Evolutionary conservation across 2,797 vertebrate genomes (phyloP), one percentile per base, ranked within the genome.

Genomic region (Macropus fuliginosus): DNA sequence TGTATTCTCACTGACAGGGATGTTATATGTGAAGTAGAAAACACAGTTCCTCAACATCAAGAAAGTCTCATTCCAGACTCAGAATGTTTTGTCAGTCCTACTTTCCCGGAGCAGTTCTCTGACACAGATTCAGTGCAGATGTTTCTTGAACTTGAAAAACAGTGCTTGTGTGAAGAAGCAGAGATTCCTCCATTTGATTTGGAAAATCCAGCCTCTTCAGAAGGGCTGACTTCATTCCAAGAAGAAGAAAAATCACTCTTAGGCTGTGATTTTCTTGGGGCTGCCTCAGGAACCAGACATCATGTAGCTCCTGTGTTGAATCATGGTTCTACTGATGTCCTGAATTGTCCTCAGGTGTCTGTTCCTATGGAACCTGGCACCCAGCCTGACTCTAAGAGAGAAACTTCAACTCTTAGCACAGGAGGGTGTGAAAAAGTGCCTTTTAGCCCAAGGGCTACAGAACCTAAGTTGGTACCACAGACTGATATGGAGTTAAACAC

Each of bases 101-200:
- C 16, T 0, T 96, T 90, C 91, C 96, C 97, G 0, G 99, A 99
- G 55, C 97, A 98, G 50, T 97, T 98, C 96, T 99, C 99, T 0
- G 99, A 99, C 96, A 98, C 98, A 0, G 99, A 99, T 96, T 99
- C 99, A 0, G 99, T 99, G 92, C 98, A 99, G 95, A 99, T 99
- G 98, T 99, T 99, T 97, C 98, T 99, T 94, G 98, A 99, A 94
- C 98, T 99, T 96, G 99, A 99, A 94, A 98, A 99, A 93, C 98
- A 98, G 96, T 99, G 99, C 96, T 97, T 98, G 96, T 98, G 96
- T 0, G 99, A 99, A 94, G 99, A 99, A 29, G 97, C 97, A 98
- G 46, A 99, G 98, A 96, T 66, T 1, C 18, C 94, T 92, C 81
- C 93, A 1, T 1, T 89, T 93, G 97, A 96, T 9, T 62, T 93